Base-by-base conservation (phyloP, 1,140 invertebrate species). In the Drosophila eugracilis region DNA sequence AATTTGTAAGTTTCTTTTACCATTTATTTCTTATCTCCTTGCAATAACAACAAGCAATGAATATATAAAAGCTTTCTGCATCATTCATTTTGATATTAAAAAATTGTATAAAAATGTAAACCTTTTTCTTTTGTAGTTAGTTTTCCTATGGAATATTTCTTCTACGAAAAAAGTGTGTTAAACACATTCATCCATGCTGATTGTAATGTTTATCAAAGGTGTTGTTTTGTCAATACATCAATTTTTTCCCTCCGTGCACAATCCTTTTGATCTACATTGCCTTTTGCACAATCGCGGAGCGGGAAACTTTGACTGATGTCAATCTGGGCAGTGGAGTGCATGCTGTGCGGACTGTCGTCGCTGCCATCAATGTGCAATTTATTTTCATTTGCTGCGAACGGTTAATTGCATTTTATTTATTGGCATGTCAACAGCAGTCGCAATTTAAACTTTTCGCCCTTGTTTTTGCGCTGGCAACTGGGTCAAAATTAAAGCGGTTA, bases 351-450 rank as follows among this genome's bases (percentile, higher is more conserved):
- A 59, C 42, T 71, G 58, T 74, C 69, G 69, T 62, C 49, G 62
- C 44, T 53, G 74, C 55, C 79, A 81, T 84, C 80, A 79, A 85
- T 76, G 76, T 86, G 73, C 80, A 85, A 84, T 84, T 85, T 86
- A 84, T 84, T 84, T 84, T 84, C 76, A 84, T 86, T 84, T 84
- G 76, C 55, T 55, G 54, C 41, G 50, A 75, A 65, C 65, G 73
- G 80, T 84, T 84, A 86, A 86, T 86, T 85, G 81, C 81, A 81
- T 81, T 85, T 85, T 85, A 85, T 85, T 85, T 86, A 85, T 85
- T 86, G 83, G 81, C 77, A 59, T 88, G 81, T 85, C 81, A 85
- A 86, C 81, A 63, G 67, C 81, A 86, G 75, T 65, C 62, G 80
- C 80, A 63, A 63, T 85, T 84, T 67, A 75, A 74, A 53, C 60